Evolutionary conservation across 1,140 invertebrate species (phyloP), one percentile per base, ranked within the genome.

Genomic region (Saccostrea echinata): DNA sequence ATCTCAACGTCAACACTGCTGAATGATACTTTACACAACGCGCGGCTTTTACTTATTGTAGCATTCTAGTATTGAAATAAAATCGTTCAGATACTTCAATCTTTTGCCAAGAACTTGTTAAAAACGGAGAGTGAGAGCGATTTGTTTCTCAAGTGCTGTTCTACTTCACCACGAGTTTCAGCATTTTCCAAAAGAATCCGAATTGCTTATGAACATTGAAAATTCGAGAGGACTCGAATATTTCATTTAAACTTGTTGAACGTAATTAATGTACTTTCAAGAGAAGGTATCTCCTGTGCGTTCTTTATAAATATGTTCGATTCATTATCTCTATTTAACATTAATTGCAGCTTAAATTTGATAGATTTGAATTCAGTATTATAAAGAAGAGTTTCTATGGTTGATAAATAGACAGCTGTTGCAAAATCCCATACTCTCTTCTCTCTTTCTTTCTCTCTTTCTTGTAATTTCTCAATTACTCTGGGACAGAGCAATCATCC

Each of bases 231-330:
- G 68, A 76, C 68, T 76, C 68, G 68, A 76, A 76, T 33, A 76
- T 76, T 76, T 76, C 30, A 76, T 76, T 76, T 30, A 76, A 76
- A 76, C 68, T 76, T 76, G 68, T 76, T 76, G 68, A 76, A 76
- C 68, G 68, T 76, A 76, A 76, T 76, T 76, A 76, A 76, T 76
- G 68, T 76, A 76, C 68, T 76, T 76, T 76, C 68, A 76, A 76
- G 68, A 76, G 68, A 76, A 30, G 68, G 8, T 12, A 76, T 76
- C 68, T 11, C 27, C 11, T 76, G 27, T 76, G 27, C 24, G 68
- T 30, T 30, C 68, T 76, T 76, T 76, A 76, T 30, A 76, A 76
- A 27, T 3, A 18, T 76, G 68, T 33, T 76, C 68, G 68, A 76
- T 76, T 76, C 68, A 76, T 27, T 76, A 30, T 76, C 68, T 76